These are phyloP conservation scores for Podarcis lilfordi DNA, from an alignment of 2,797 vertebrate genomes.

Conservation along the genomic window DNA sequence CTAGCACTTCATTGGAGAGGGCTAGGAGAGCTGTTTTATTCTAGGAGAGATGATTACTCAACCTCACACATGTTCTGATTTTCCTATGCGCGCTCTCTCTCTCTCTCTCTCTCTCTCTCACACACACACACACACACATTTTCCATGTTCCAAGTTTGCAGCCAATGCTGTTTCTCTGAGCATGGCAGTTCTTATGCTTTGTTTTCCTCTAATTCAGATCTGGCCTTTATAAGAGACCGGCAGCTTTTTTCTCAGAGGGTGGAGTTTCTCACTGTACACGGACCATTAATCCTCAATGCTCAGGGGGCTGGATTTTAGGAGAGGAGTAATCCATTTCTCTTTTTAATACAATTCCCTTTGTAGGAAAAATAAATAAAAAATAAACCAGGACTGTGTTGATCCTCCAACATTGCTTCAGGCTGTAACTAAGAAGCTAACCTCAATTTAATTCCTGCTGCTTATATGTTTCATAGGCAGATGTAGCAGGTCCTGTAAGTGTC, in stretches of 20 bases:
- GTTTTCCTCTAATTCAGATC: slow-evolving; percentile 6
- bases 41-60: slow-evolving; percentile 46
- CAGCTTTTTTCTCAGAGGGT: not conserved
- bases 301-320: slow-evolving; percentile 10
- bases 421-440: slow-evolving; percentile 25
- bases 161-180: not conserved
- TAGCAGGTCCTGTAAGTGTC: slow-evolving; percentile 26
- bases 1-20: slow-evolving; percentile 15
- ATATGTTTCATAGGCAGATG: slow-evolving; percentile 33
- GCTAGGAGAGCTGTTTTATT: slow-evolving; percentile 4
- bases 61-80: slow-evolving; percentile 15
- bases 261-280: not conserved
- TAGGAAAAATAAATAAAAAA: slow-evolving; percentile 6
- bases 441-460: slow-evolving; percentile 26
- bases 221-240: slow-evolving; percentile 7
- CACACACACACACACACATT: not conserved
- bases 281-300: not conserved
- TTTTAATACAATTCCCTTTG: not conserved
- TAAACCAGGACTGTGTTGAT: slow-evolving; percentile 8
- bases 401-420: slow-evolving; percentile 28
- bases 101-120: too few species aligned
- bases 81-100: not conserved
- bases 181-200: not conserved
- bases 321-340: not conserved
- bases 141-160: not conserved